Conservation (phyloP, 2,888 invertebrate species). For the Drosophila rellima region DNA sequence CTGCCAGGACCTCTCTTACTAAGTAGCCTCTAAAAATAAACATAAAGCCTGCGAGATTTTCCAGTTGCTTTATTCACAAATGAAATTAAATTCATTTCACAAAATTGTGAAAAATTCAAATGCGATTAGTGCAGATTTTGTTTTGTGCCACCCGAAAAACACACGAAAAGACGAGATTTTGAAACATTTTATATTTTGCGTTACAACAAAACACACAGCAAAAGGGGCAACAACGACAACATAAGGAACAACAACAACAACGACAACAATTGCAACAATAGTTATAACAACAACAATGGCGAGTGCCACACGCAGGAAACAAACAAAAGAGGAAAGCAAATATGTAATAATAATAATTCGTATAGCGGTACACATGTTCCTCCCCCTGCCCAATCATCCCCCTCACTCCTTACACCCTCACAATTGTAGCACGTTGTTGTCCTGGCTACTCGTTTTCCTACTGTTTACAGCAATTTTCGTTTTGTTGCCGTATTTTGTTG, state of each 20-base stretch:
- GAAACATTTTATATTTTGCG: constrained; percentile 32
- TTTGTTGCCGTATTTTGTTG: constrained; percentile 1
- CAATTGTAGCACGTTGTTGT: constrained; percentile 25
- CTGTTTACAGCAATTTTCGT: constrained; percentile 55
- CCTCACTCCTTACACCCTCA: background rate
- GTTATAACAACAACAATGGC: constrained; percentile 16
- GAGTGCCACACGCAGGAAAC: constrained; percentile 23
- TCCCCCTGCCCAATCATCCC: background rate
- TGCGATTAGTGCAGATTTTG: constrained; percentile 72
- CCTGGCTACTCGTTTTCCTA: constrained; percentile 40
- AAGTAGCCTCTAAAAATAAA: constrained; percentile 20
- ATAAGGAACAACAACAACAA: constrained; percentile 6
- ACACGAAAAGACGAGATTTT: constrained; percentile 9
- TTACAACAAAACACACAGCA: constrained; percentile 12
- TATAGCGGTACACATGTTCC: constrained; percentile 48
- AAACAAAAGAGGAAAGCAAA: constrained; percentile 56
- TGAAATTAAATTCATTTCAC: constrained; percentile 36
- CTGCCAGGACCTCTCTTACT: constrained; percentile 25
- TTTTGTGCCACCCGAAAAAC: constrained; percentile 24
- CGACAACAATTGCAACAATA: constrained; percentile 4
- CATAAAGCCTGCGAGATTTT: constrained; percentile 26
- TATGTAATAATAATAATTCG: constrained; percentile 69
- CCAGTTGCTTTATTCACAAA: constrained; percentile 33
- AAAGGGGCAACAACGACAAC: constrained; percentile 25
- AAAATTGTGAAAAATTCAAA: constrained; percentile 57